Evolutionary conservation across 2,888 invertebrate genomes (phyloP).

Genomic region (Hesperia comma): DNA sequence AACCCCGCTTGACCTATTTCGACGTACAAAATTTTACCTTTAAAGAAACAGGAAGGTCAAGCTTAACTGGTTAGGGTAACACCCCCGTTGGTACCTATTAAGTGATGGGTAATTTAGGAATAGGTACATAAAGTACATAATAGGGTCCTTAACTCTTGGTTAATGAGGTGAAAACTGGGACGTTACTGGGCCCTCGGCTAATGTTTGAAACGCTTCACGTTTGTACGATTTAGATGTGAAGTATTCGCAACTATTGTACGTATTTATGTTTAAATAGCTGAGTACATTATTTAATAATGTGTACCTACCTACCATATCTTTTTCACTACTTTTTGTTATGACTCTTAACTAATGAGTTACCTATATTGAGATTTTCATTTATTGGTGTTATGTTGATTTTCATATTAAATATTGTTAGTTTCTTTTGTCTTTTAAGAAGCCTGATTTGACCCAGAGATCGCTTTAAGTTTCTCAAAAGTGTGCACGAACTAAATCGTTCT

Average conservation of each 20-base stretch:
- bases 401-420: too few species aligned
- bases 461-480: too few species aligned
- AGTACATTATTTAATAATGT: too few species aligned
- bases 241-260: constrained; percentile 10
- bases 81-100: constrained; percentile 75
- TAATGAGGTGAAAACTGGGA: constrained; percentile 82
- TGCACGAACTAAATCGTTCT: too few species aligned
- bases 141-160: constrained; percentile 79
- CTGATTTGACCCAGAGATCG: too few species aligned
- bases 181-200: constrained; percentile 64
- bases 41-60: constrained; percentile 50
- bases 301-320: too few species aligned
- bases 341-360: too few species aligned
- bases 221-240: constrained; percentile 4
- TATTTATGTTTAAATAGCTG: background rate
- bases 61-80: constrained; percentile 62
- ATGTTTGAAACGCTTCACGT: constrained; percentile 56
- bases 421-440: too few species aligned
- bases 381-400: too few species aligned
- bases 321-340: too few species aligned
- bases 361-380: too few species aligned
- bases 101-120: constrained; percentile 84
- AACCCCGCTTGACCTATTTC: constrained; percentile 34
- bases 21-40: constrained; percentile 31
- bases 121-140: constrained; percentile 84